Percentiles rank a stretch among this genome's conserved stretches.
These are phyloP conservation scores for Thamnophis elegans DNA, from an alignment of 2,797 vertebrate genomes.

Conservation along the genomic window DNA sequence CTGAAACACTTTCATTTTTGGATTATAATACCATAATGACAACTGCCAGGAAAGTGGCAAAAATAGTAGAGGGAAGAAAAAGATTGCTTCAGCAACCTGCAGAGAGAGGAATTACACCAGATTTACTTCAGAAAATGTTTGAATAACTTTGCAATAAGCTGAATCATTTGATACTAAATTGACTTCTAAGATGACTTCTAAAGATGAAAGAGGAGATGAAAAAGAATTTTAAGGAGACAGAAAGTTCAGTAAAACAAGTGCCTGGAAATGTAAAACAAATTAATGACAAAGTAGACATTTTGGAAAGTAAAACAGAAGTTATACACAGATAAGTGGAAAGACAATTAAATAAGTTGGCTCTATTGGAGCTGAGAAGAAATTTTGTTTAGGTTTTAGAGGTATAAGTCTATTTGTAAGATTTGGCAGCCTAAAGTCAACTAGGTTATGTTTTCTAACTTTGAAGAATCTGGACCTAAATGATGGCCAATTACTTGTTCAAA, in stretches of 20 bases:
- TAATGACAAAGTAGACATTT: neutral
- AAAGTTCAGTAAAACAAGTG: neutral
- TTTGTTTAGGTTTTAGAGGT: neutral
- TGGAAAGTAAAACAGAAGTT: neutral
- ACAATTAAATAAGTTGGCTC: neutral
- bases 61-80: neutral
- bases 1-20: neutral
- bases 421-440: neutral
- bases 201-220: neutral
- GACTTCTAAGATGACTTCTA: neutral
- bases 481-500: neutral
- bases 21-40: neutral
- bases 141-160: neutral
- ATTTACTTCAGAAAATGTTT: neutral
- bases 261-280: neutral
- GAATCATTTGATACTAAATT: neutral
- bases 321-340: neutral
- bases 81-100: neutral
- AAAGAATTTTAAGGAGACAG: neutral
- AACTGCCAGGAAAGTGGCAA: neutral
- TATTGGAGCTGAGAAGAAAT: neutral
- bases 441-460: neutral
- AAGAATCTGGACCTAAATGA: neutral
- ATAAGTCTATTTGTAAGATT: neutral
- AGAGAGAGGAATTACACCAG: neutral